Conservation (phyloP, 2,797 vertebrate genomes). For the Potorous gilbertii region DNA sequence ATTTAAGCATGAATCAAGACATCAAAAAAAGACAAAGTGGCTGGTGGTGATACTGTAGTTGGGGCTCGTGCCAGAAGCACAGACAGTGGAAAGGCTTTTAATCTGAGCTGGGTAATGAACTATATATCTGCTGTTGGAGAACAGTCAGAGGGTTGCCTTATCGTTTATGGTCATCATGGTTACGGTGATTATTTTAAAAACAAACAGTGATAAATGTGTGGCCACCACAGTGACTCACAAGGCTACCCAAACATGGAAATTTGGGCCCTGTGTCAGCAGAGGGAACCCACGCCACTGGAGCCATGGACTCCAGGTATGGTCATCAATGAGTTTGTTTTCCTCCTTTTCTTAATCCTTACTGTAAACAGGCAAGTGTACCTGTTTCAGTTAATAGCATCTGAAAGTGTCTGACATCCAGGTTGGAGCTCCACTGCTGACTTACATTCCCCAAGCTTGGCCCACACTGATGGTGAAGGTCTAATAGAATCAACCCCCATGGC, state of each 20-base stretch:
- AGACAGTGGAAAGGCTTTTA: not conserved
- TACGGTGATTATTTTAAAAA: not conserved
- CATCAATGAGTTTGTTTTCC: not conserved
- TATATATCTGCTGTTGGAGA: not conserved
- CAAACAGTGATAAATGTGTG: not conserved
- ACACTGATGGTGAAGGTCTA: not conserved
- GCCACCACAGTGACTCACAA: not conserved
- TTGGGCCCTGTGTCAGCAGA: not conserved
- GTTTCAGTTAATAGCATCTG: not conserved
- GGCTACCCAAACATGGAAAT: not conserved
- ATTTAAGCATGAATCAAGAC: too few species aligned
- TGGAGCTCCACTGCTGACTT: not conserved
- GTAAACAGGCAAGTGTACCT: not conserved
- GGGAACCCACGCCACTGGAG: not conserved
- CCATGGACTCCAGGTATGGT: not conserved
- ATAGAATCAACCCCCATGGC: not conserved
- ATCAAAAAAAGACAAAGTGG: too few species aligned
- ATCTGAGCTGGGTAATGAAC: not conserved
- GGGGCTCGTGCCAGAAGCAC: not conserved
- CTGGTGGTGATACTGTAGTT: not conserved
- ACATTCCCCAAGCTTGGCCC: accelerated
- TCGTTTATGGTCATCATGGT: not conserved
- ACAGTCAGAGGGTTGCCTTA: not conserved
- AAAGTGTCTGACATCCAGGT: not conserved
- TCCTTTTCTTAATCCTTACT: not conserved